phyloP scores from a whole-genome alignment of 92 coral and sea anemone species.

The Meandrina meandrites region DNA sequence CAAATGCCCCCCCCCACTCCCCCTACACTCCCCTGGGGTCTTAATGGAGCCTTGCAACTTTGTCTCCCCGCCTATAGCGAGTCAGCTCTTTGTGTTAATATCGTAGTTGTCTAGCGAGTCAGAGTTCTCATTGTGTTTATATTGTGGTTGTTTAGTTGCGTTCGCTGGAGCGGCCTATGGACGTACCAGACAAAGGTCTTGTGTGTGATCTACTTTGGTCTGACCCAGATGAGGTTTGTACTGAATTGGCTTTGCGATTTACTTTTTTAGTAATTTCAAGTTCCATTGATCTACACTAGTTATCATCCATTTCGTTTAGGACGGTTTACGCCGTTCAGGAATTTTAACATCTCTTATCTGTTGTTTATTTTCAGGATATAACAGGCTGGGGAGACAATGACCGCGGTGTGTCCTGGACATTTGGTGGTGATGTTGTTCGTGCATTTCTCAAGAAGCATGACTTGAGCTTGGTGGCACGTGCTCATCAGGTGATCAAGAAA shows the following conservation, averaged over 20 bases:
- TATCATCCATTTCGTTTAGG: background rate
- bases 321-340: background rate
- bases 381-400: conserved; percentile 95
- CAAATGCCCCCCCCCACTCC: too few species aligned
- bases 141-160: conserved; percentile 33
- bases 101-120: too few species aligned
- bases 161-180: conserved; percentile 78
- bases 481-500: conserved; percentile 67
- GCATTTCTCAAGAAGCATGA: conserved; percentile 69
- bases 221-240: conserved; percentile 79
- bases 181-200: conserved; percentile 81
- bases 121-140: too few species aligned
- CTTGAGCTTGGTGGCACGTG: conserved; percentile 81
- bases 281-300: background rate
- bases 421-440: conserved; percentile 89
- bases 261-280: background rate
- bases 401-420: conserved; percentile 89
- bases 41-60: too few species aligned
- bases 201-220: conserved; percentile 90
- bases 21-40: too few species aligned
- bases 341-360: background rate
- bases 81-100: too few species aligned
- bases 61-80: too few species aligned
- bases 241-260: background rate
- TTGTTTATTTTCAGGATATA: conserved; percentile 56